A percentile compares a stretch with the other conserved stretches of the same genome.
Conservation (phyloP, 2,888 invertebrate species). For the Empis stercorea region DNA sequence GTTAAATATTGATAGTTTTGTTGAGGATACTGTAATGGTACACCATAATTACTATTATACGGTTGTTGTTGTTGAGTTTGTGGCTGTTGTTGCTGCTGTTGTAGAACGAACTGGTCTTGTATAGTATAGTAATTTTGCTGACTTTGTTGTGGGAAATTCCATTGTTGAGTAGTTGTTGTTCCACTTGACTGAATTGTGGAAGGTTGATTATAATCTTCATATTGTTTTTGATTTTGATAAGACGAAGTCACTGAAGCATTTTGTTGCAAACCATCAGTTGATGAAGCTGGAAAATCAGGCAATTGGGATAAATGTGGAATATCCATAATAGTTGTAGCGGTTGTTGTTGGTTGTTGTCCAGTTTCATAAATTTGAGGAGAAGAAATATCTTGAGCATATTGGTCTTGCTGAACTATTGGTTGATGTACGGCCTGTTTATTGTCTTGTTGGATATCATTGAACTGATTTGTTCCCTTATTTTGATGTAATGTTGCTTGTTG, state of each 20-base stretch:
- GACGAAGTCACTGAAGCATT: neutral
- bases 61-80: conserved; percentile 7
- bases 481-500: neutral
- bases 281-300: neutral
- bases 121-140: conserved; percentile 21
- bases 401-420: conserved; percentile 1
- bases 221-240: conserved; percentile 5
- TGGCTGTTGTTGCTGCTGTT: conserved; percentile 23
- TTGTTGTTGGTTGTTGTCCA: neutral
- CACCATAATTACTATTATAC: conserved; percentile 12
- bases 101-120: conserved; percentile 27
- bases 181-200: conserved; percentile 9
- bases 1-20: conserved; percentile 23
- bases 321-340: neutral
- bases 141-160: conserved; percentile 12
- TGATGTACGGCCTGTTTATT: neutral
- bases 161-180: conserved; percentile 9
- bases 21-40: conserved; percentile 23
- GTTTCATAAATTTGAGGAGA: neutral
- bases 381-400: conserved; percentile 2
- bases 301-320: neutral
- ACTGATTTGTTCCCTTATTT: neutral
- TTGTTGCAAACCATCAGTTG: neutral
- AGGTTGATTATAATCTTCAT: conserved; percentile 7
- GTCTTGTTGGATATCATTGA: neutral